These are phyloP conservation scores for Tenthredo scrophulariae DNA, from an alignment of 2,888 invertebrate genomes.

Conservation along the genomic window DNA sequence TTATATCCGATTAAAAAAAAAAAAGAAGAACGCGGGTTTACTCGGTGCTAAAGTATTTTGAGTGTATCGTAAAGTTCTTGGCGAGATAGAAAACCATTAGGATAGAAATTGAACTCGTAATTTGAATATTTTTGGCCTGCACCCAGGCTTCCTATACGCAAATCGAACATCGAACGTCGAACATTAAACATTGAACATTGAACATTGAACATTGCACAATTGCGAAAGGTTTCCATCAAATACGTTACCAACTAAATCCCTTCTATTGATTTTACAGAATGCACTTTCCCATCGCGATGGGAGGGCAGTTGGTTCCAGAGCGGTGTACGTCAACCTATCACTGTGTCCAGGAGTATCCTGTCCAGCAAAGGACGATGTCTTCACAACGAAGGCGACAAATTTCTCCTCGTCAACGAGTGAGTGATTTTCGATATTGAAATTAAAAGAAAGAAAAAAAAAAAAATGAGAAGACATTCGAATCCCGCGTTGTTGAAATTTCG, in stretches of 20 bases:
- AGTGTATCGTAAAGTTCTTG: neutral
- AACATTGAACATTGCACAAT: neutral
- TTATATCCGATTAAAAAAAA: neutral
- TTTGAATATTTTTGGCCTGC: conserved; percentile 8
- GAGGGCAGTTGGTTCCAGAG: conserved; percentile 95
- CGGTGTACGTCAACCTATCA: conserved; percentile 91
- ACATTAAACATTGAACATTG: neutral
- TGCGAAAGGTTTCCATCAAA: neutral
- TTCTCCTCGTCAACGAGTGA: conserved; percentile 93
- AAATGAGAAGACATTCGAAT: too few species aligned
- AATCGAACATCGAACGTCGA: neutral
- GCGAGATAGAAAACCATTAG: neutral
- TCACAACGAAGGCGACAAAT: conserved; percentile 92
- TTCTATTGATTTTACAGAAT: conserved; percentile 79
- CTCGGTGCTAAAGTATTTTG: neutral
- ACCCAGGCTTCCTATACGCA: neutral
- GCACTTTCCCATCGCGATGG: conserved; percentile 91
- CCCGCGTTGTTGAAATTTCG: neutral
- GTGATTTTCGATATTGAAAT: conserved; percentile 79
- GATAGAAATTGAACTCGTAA: neutral
- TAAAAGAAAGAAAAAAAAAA: neutral
- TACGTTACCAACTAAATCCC: neutral
- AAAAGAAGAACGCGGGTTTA: neutral
- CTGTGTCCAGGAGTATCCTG: conserved; percentile 89
- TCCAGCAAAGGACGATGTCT: conserved; percentile 93